Base-by-base conservation (phyloP, 2,797 vertebrate species). In the Oreochromis grahami region DNA sequence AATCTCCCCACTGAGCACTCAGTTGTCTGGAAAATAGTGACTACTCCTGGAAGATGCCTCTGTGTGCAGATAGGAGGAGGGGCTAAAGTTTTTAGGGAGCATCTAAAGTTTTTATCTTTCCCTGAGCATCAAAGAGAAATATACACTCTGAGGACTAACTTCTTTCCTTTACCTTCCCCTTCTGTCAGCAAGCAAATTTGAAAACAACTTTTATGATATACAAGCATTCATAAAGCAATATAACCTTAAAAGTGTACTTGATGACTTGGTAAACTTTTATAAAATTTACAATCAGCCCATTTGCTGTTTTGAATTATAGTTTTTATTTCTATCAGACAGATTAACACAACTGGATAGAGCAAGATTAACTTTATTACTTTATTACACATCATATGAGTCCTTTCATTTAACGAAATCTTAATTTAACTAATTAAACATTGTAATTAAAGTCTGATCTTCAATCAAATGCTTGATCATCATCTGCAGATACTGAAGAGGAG, bases 391-490 rank as follows among this genome's bases (percentile, higher is more conserved):
- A 0, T 17, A 32, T 0, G 26, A 32, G 26, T 32, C 11, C 9
- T 8, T 74, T 74, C 43, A 3, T 50, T 50, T 29, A 2, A 29
- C 2, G 29, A 48, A 1, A 0, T 17, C 13, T 32, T 29, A 72
- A 29, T 48, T 32, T 29, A 74, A n/a, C 24, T 19, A 17, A 48
- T 19, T 19, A 48, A 29, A 74, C 5, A 48, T 11, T 48, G 24
- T 3, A 48, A 29, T 72, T 72, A 29, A 17, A 72, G 68, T 29
- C 13, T 43, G 9, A 72, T 48, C 65, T 72, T 45, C 15, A 48
- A 26, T 11, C 41, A 72, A 45, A 72, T 21, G 41, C 24, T 15
- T 48, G 68, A 19, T 72, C 13, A 72, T 45, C 9, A 48, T 29
- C 65, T 43, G 24, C 9, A 72, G 24, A 72, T 26, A 45, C 24